Base-by-base conservation (phyloP, 1,140 invertebrate genomes). In the Bacillus rossius region DNA sequence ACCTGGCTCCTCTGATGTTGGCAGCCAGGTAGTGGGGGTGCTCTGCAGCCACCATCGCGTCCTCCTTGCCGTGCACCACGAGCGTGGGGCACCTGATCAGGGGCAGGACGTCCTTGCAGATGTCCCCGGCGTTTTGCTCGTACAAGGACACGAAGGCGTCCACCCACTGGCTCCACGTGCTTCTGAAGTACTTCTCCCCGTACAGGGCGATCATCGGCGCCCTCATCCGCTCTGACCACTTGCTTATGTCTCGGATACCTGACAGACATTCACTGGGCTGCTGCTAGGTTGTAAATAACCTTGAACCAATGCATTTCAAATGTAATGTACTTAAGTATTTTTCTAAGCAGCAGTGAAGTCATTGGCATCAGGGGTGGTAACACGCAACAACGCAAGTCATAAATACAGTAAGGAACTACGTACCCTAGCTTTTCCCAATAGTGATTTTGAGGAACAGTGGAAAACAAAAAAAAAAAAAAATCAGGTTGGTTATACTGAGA, bases 1-100 rank as follows among this genome's bases (percentile, higher is more conserved):
- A 89, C 87, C 75, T 81, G 8, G 84, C 80, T 61, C 80, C 74
- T 60, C 72, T 72, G 52, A 92, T 88, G 64, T 88, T 73, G 20
- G 82, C 74, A 38, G 81, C 74, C n/a, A 93, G 70, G 72, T 86
- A 85, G 5, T 79, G 73, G 0, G 87, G 79, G 77, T 95, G 92
- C 56, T 86, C 80, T 19, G 71, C 65, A 1, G 83, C 77, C n/a
- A 94, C 83, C 71, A 92, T 74, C 1, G 83, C 77, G 76, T 95
- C 92, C 69, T 92, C 89, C 43, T 81, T 76, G 1, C 92, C 92
- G 69, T 94, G 88, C 25, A 94, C 63, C 60, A 95, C 87, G 8
- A 92, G 80, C 13, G 88, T 91, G 1, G 86, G 85, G 63, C 87
- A 89, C 34, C 79, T 73, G 59, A 88, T 81, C 66, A 86, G 75